These are phyloP conservation scores for Leucania comma DNA, from an alignment of 2,888 invertebrate genomes.

Conservation along the genomic window DNA sequence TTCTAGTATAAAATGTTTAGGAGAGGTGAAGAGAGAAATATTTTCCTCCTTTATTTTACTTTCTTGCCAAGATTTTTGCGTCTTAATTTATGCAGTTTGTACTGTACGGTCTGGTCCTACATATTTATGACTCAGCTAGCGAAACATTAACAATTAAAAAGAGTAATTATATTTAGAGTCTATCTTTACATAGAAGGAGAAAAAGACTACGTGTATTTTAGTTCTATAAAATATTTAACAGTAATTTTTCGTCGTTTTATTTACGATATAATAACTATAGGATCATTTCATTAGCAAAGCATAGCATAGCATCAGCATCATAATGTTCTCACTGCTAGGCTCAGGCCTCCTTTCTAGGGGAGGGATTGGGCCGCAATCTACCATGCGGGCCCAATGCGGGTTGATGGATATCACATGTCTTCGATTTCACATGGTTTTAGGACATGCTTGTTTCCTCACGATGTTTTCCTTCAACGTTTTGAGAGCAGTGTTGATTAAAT, in stretches of 20 bases:
- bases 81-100: slow-evolving; percentile 13
- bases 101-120: not conserved
- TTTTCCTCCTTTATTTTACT: slow-evolving; percentile 3
- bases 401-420: too few relatives aligned
- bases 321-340: too few relatives aligned
- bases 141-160: slow-evolving; percentile 10
- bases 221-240: not conserved
- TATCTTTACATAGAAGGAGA: not conserved
- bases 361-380: too few relatives aligned
- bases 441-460: too few relatives aligned
- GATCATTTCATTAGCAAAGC: too few relatives aligned
- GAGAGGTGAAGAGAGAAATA: slow-evolving; percentile 1
- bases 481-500: too few relatives aligned
- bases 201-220: not conserved
- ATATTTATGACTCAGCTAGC: slow-evolving; percentile 7
- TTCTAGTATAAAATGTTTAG: not conserved
- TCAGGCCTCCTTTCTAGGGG: too few relatives aligned
- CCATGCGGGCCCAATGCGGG: too few relatives aligned
- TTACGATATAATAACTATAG: not conserved
- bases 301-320: too few relatives aligned
- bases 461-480: too few relatives aligned
- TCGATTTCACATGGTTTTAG: too few relatives aligned
- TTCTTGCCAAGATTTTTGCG: not conserved
- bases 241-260: not conserved
- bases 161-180: not conserved